Evolutionary conservation across 2,888 invertebrate species (phyloP), one percentile per base, ranked within the genome.

Genomic region (Pandemis cinnamomeana): DNA sequence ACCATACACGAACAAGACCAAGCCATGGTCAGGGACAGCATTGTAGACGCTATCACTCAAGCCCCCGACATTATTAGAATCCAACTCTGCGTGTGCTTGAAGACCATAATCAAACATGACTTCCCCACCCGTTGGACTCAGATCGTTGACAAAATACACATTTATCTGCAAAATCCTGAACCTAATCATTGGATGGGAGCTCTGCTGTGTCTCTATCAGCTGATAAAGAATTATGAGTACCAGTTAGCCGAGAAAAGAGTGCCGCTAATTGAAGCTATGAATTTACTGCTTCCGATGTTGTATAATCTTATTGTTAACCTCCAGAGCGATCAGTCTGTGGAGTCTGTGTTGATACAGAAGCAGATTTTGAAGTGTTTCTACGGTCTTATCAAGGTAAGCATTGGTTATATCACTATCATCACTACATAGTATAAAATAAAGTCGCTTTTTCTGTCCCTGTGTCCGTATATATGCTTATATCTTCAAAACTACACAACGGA

Each of bases 1-100:
- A 96, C 96, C 79, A 96, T 99, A 82, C 99, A 99, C 83, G 99
- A 99, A 90, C 99, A 99, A 88, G 99, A 99, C 92, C 96, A 98
- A 81, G 97, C 97, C 11, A 96, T 98, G 95, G 97, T 99, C 80
- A 95, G 99, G 76, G 98, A 98, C 84, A 96, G 97, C 75, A 97
- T 99, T 82, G 97, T 99, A n/a, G 99, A 99, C 89, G 99, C 99
- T 62, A 96, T 99, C 71, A 97, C 99, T 5, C 97, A 97, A 88
- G 97, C 99, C 58, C 98, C 99, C 7, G 98, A 99, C 78, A 94
- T 98, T 73, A 96, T 99, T 80, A 96, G 98, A 86, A 95, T 97
- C 62, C 99, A 99, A 88, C 94, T 99, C 69, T 97, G 98, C 82
- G 97, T 98, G n/a, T 98, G 98, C 88, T 96, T 99, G 20, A 97